Evolutionary conservation across 2,888 invertebrate genomes (phyloP), one percentile per base, ranked within the genome.

Genomic region (Lochmaea capreae): DNA sequence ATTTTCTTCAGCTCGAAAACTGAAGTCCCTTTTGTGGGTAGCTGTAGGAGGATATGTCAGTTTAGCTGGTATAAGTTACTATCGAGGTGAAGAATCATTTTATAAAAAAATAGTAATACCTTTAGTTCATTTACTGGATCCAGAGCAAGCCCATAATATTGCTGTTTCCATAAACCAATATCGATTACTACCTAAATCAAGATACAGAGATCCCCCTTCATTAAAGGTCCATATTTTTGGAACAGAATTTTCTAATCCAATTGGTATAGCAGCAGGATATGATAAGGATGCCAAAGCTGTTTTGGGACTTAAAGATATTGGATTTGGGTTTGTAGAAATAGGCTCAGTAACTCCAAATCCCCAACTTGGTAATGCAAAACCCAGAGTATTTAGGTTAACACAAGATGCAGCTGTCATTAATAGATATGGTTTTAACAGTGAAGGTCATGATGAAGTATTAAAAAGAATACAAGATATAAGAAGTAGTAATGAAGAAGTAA

Each of bases 181-280:
- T 88, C 91, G 93, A 26, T 77, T 97, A 0, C 88, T 95, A 76
- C 93, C 94, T 12, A 86, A 88, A 77, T 89, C 91, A 80, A 87
- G 83, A 67, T 88, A 86, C 74, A 83, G 89, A 71, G 94, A 96
- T 87, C 90, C 93, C 3, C 85, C 89, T 39, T 86, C 89, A 75
- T 87, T 97, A 84, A 90, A 90, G 84, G 93, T 93, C 0, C 90
- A 88, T 69, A 88, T 97, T 63, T 93, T 95, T 85, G 91, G 92
- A 26, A 89, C 91, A 76, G 86, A 92, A 14, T 91, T 99, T 76
- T 89, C 90, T 70, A 98, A 97, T 88, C 99, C 99, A 0, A 87
- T 99, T 80, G 99, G 99, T n/a, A 92, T 99, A 83, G 99, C 99
- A 39, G 99, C 99, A 72, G 99, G 99, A 8, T 99, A 99, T 88